Evolutionary conservation across 1,140 invertebrate genomes (phyloP).

Genomic region (Notospermus geniculatus): DNA sequence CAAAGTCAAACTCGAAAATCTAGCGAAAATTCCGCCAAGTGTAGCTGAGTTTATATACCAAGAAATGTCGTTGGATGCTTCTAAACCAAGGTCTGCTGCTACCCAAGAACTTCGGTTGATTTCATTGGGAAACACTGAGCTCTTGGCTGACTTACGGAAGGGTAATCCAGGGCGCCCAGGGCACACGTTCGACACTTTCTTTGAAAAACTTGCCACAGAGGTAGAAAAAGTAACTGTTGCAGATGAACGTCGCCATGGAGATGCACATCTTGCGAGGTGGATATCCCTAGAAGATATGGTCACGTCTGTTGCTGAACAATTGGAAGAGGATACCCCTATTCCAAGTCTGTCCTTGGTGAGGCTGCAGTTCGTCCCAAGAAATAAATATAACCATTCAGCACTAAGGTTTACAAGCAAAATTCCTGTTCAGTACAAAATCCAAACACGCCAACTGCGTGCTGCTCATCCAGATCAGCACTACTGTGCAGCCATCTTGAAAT

Average conservation of each 20-base stretch:
- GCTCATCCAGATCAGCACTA: slow-evolving; percentile 26
- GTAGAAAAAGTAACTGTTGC: slow-evolving; percentile 2
- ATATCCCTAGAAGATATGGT: slow-evolving; percentile 15
- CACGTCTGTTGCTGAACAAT: background rate
- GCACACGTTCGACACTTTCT: slow-evolving; percentile 18
- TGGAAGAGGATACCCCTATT: slow-evolving; percentile 7
- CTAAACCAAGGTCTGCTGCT: slow-evolving; percentile 8
- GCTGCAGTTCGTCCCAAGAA: slow-evolving; percentile 28
- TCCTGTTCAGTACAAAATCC: slow-evolving; percentile 28
- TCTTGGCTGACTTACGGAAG: slow-evolving; percentile 20
- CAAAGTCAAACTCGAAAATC: slow-evolving; percentile 11
- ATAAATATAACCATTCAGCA: slow-evolving; percentile 20
- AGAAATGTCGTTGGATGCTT: slow-evolving; percentile 22
- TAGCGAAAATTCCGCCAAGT: slow-evolving; percentile 9
- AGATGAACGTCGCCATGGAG: slow-evolving; percentile 5
- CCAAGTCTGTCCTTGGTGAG: slow-evolving; percentile 24
- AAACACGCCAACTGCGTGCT: slow-evolving; percentile 17
- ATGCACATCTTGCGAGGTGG: slow-evolving; percentile 11
- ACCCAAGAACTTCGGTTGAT: slow-evolving; percentile 23
- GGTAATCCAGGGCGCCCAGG: slow-evolving; percentile 22
- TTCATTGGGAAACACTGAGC: slow-evolving; percentile 17
- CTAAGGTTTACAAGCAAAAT: slow-evolving; percentile 20
- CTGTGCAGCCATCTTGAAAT: slow-evolving; percentile 22
- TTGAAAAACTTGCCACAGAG: background rate
- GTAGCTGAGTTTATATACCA: slow-evolving; percentile 25